Conservation (phyloP, 53 echinoderm and acorn worm species). For the Holothuria leucospilota region DNA sequence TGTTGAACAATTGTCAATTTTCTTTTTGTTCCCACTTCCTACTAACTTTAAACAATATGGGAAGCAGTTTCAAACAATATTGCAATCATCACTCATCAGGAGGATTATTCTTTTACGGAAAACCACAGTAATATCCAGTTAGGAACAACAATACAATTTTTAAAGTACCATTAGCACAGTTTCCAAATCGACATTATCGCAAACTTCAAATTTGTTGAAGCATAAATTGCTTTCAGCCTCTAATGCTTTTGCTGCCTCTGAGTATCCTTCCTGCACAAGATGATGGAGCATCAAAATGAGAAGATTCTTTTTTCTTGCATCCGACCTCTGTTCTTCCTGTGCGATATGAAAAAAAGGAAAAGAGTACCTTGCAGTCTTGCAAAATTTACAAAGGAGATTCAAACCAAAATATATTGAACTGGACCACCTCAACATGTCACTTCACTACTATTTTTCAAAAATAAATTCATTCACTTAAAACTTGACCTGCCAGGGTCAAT, state of each 20-base stretch:
- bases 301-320: constrained; percentile 89
- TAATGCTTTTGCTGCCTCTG: constrained; percentile 90
- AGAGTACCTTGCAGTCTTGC: not conserved
- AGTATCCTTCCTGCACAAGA: constrained; percentile 89
- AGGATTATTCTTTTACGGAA: too few relatives aligned
- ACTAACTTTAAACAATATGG: too few relatives aligned
- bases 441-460: too few relatives aligned
- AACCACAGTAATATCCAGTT: not conserved
- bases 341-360: not conserved
- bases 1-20: too few relatives aligned
- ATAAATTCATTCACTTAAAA: too few relatives aligned
- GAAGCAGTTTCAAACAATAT: too few relatives aligned
- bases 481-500: too few relatives aligned
- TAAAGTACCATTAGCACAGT: constrained; percentile 91
- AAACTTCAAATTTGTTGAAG: constrained; percentile 94
- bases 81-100: too few relatives aligned
- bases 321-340: constrained; percentile 91
- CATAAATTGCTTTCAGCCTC: constrained; percentile 89
- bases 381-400: not conserved
- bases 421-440: too few relatives aligned
- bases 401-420: not conserved
- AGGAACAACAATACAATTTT: not conserved
- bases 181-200: constrained; percentile 95
- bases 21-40: too few relatives aligned
- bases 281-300: constrained; percentile 90